phyloP scores from a whole-genome alignment of 2,113 vertebrate genomes.

The Hucho hucho region DNA sequence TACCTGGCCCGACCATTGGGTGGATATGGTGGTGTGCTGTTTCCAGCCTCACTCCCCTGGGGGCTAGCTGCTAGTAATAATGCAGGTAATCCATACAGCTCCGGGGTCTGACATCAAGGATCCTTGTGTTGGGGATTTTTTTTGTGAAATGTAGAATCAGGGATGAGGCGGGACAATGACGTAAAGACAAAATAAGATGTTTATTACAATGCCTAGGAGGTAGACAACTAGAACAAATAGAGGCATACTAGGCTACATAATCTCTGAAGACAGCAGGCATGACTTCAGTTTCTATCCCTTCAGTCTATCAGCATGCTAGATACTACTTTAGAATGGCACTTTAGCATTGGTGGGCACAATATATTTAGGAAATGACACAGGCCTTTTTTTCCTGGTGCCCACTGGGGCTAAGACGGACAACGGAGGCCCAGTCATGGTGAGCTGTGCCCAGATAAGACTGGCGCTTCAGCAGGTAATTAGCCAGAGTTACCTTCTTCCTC shows the following conservation, averaged over 20 bases:
- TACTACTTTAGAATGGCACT: too few species aligned
- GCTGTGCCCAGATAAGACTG: background rate
- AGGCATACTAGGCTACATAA: too few species aligned
- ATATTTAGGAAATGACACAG: background rate
- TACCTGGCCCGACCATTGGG: background rate
- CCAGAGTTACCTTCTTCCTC: background rate
- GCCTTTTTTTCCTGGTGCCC: background rate
- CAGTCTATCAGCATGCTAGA: too few species aligned
- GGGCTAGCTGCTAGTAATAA: slow-evolving; percentile 32
- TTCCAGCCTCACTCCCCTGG: background rate
- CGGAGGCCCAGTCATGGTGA: background rate
- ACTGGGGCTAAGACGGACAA: background rate
- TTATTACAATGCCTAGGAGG: too few species aligned
- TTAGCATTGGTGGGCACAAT: too few species aligned
- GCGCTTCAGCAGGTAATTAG: background rate
- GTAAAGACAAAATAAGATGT: too few species aligned
- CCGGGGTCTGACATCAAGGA: too few species aligned
- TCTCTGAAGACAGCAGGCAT: too few species aligned
- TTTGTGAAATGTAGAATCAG: background rate
- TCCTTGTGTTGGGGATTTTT: too few species aligned
- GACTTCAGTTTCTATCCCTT: too few species aligned
- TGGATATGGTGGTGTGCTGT: slow-evolving; percentile 17
- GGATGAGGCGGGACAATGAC: background rate
- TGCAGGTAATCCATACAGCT: slow-evolving; percentile 12
- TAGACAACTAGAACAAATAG: too few species aligned